Percentiles rank a stretch among this genome's conserved stretches.
phyloP scores from a whole-genome alignment of 2,888 invertebrate genomes.

The Tribolium freemani region DNA sequence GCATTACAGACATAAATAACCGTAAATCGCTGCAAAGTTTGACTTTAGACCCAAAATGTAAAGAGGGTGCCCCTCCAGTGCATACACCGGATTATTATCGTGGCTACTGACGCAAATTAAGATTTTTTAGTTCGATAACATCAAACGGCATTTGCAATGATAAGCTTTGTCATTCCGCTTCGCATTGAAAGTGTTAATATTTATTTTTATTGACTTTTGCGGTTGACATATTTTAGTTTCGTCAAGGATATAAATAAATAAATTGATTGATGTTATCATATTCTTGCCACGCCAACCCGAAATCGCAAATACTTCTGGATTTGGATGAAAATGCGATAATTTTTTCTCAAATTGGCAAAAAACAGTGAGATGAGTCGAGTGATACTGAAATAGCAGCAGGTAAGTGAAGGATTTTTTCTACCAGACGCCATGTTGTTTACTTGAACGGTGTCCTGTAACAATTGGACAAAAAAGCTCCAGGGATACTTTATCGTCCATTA shows the following conservation, averaged over 20 bases:
- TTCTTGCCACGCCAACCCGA: constrained; percentile 32
- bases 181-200: constrained; percentile 14
- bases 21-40: too few relatives aligned
- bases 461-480: neutral
- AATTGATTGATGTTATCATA: constrained; percentile 34
- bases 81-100: neutral
- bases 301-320: neutral
- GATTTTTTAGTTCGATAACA: neutral
- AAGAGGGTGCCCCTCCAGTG: neutral
- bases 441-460: neutral
- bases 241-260: constrained; percentile 38
- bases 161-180: neutral
- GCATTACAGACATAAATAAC: neutral
- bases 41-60: neutral
- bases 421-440: constrained; percentile 1
- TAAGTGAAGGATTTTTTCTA: neutral
- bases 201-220: constrained; percentile 23
- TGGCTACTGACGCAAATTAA: constrained; percentile 21
- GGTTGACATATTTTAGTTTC: constrained; percentile 26
- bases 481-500: constrained; percentile 1
- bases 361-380: neutral
- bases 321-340: neutral
- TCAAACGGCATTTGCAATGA: neutral
- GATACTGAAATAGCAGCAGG: constrained; percentile 1
- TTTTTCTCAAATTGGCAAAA: neutral